Evolutionary conservation across 2,797 vertebrate genomes (phyloP), one percentile per base, ranked within the genome.

Genomic region (Myripristis jacobus): DNA sequence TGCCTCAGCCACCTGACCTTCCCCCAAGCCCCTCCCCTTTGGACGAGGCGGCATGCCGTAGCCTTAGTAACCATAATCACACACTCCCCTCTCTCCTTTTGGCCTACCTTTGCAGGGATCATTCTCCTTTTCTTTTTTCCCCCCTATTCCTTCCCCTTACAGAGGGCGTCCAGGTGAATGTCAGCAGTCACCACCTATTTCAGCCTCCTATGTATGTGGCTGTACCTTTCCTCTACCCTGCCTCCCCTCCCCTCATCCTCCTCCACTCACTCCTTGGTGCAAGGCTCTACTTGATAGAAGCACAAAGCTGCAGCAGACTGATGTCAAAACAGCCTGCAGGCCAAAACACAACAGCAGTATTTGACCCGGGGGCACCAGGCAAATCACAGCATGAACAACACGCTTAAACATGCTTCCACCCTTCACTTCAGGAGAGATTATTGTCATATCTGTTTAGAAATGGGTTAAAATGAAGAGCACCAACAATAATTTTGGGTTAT

Each of bases 51-150:
- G 70, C 83, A 88, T 91, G 87, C 79, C 62, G 89, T 91, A 80
- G 80, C 85, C 84, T 77, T 90, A 87, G 90, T 75, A 90, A 90
- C 89, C 78, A 27, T 55, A 88, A 93, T 90, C 85, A 88, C 76
- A 31, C 63, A 0, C 59, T 69, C 60, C 57, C 24, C 0, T 57
- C 79, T 74, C 77, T 38, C 15, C 13, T 63, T 77, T 29, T 15
- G 64, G 80, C 75, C 65, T 66, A 51, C 22, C 13, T 41, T 56
- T 31, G 24, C 2, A 25, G 2, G 56, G 75, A 80, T 81, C 57
- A 3, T 64, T 64, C 61, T 43, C 56, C 64, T 38, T 46, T 38
- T 21, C 19, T 24, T 31, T 21, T 54, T 31, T n/a, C 9, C 59
- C n/a, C 19, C 53, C 65, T 73, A 51, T 81, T 72, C 50, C 72